Conservation (phyloP, 2,888 invertebrate species). For the Mythimna loreyi region DNA sequence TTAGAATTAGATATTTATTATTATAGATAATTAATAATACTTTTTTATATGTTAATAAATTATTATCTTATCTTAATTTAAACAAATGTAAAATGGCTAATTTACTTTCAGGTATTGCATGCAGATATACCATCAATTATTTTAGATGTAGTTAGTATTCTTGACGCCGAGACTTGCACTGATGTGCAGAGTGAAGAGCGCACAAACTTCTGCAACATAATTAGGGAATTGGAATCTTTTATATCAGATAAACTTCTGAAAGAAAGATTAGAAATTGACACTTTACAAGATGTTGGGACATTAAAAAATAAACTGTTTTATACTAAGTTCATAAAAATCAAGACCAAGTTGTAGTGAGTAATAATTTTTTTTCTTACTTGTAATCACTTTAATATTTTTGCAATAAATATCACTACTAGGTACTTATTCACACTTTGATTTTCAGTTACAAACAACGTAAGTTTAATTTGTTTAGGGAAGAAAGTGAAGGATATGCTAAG, state of each 20-base stretch:
- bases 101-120: slow-evolving; percentile 92
- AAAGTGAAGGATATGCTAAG: slow-evolving; percentile 99
- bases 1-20: too few relatives aligned
- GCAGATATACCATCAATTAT: slow-evolving; percentile 95
- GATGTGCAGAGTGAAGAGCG: slow-evolving; percentile 94
- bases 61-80: too few relatives aligned
- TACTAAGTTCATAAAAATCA: slow-evolving; percentile 99
- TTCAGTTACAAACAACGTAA: slow-evolving; percentile 99
- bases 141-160: slow-evolving; percentile 95
- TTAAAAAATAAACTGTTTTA: slow-evolving; percentile 97
- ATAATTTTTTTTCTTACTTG: not conserved
- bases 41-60: too few relatives aligned
- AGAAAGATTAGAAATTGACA: slow-evolving; percentile 98
- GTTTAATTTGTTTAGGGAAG: slow-evolving; percentile 99
- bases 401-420: not conserved
- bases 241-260: slow-evolving; percentile 97
- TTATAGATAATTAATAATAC: too few relatives aligned
- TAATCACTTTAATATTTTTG: not conserved
- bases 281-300: slow-evolving; percentile 97
- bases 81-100: not conserved
- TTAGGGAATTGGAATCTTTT: slow-evolving; percentile 95
- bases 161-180: slow-evolving; percentile 95
- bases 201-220: slow-evolving; percentile 94
- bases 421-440: slow-evolving; percentile 61
- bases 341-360: slow-evolving; percentile 99